A percentile compares a stretch with the other conserved stretches of the same genome.
phyloP scores from a whole-genome alignment of 2,797 vertebrate species.

The Mormyrus hasselquistii region DNA sequence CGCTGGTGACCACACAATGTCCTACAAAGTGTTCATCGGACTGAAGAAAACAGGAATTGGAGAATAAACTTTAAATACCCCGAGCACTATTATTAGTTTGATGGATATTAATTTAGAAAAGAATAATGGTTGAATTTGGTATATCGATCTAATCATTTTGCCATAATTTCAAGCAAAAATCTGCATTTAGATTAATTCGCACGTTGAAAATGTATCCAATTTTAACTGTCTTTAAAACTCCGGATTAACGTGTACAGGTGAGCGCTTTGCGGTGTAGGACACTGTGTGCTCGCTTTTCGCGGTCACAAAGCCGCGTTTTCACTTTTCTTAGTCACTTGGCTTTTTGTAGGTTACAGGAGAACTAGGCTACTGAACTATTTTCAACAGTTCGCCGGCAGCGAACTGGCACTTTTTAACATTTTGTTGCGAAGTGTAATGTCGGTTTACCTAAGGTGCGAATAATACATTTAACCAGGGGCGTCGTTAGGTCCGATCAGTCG shows the following conservation, averaged over 20 bases:
- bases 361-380: not conserved
- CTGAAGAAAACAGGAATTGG: not conserved
- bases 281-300: not conserved
- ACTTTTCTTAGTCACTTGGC: not conserved
- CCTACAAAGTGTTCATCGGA: not conserved
- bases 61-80: not conserved
- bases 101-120: not conserved
- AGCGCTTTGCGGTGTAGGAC: not conserved
- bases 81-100: not conserved
- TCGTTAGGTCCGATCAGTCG: not conserved
- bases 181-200: not conserved
- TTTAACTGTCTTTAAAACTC: not conserved
- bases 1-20: slow-evolving; percentile 51
- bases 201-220: not conserved
- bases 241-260: not conserved
- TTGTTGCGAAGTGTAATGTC: not conserved
- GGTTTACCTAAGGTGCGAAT: not conserved
- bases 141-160: not conserved
- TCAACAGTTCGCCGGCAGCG: not conserved
- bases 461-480: not conserved
- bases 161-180: not conserved
- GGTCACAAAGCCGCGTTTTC: not conserved
- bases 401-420: not conserved
- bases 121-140: not conserved
- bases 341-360: not conserved